Evolutionary conservation across 2,888 invertebrate genomes (phyloP).

Genomic region (Mylabris sibirica): DNA sequence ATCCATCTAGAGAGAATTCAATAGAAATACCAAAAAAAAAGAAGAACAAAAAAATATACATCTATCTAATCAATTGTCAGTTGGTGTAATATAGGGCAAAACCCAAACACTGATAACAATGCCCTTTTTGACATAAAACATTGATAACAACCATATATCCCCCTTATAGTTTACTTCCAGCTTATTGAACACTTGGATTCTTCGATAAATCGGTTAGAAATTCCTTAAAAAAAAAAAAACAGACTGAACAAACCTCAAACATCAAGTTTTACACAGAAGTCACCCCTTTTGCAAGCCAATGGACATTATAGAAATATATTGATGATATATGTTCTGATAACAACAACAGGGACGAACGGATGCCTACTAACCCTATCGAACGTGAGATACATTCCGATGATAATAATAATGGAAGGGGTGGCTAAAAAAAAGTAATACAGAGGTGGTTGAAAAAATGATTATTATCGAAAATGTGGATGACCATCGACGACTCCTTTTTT

Average conservation of each 20-base stretch:
- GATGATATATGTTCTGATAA: conserved; percentile 54
- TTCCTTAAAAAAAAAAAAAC: background rate
- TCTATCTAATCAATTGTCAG: conserved; percentile 29
- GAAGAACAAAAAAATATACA: no score
- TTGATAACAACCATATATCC: conserved; percentile 53
- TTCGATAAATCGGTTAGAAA: conserved; percentile 43
- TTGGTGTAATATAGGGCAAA: conserved; percentile 44
- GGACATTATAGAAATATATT: conserved; percentile 55
- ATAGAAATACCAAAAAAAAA: conserved; percentile 26
- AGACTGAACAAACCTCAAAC: conserved; percentile 42
- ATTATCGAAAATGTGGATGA: conserved; percentile 40
- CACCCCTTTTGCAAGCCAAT: conserved; percentile 46
- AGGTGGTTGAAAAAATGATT: background rate
- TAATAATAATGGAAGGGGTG: conserved; percentile 34
- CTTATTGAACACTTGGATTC: conserved; percentile 52
- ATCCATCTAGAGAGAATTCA: conserved; percentile 19
- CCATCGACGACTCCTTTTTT: no score
- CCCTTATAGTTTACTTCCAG: conserved; percentile 51
- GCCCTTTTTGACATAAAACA: conserved; percentile 46
- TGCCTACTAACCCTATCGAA: conserved; percentile 52
- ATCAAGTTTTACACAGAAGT: conserved; percentile 51
- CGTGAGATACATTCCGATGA: conserved; percentile 54
- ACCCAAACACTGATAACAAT: conserved; percentile 42
- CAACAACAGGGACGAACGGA: conserved; percentile 44
- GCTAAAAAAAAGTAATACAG: background rate